These are phyloP conservation scores for Alligator sinensis DNA, from an alignment of 2,113 vertebrate genomes.

Conservation along the genomic window DNA sequence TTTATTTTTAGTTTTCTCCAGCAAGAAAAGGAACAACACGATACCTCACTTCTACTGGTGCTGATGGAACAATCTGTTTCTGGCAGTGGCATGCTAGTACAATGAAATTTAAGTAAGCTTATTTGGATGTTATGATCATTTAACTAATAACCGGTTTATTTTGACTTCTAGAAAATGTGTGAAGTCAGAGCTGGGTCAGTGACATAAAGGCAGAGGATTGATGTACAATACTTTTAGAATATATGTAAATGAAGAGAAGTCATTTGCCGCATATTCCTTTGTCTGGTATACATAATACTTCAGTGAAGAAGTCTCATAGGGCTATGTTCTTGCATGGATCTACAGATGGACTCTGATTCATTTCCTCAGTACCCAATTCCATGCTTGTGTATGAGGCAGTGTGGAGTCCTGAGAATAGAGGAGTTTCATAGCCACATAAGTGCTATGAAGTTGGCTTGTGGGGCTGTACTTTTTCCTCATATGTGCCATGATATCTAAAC, in stretches of 20 bases:
- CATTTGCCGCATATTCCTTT: neutral
- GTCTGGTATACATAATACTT: neutral
- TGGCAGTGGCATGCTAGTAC: constrained; percentile 95
- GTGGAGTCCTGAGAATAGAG: neutral
- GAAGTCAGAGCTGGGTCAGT: neutral
- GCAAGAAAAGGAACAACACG: constrained; percentile 88
- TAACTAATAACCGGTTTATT: neutral
- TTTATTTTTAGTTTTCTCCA: constrained; percentile 90
- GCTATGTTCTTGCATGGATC: neutral
- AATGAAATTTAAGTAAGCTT: constrained; percentile 93
- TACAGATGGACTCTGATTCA: neutral
- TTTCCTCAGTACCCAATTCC: neutral
- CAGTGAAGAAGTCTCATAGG: neutral
- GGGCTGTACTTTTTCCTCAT: neutral
- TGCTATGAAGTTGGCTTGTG: neutral
- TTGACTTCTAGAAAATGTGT: neutral
- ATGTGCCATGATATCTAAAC: fast-evolving
- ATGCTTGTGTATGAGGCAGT: neutral
- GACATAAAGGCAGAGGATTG: neutral
- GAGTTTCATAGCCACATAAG: neutral
- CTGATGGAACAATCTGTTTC: constrained; percentile 98
- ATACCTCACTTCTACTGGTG: constrained; percentile 96
- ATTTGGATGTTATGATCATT: constrained; percentile 26
- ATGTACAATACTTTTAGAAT: neutral
- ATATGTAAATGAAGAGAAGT: neutral